These are phyloP conservation scores for Diaperis boleti DNA, from an alignment of 2,888 invertebrate species.

Conservation along the genomic window DNA sequence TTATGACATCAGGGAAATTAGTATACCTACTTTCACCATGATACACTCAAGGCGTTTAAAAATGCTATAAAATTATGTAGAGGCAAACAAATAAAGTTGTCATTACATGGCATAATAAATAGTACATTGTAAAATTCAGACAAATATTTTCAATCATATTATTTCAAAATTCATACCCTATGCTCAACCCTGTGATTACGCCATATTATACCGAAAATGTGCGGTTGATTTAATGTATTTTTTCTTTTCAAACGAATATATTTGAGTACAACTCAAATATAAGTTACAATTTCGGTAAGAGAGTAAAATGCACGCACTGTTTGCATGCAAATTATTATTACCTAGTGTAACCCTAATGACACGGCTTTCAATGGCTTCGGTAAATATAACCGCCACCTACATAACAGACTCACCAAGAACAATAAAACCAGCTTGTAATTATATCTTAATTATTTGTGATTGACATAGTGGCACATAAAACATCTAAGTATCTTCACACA, in stretches of 20 bases:
- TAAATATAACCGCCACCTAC: conserved; percentile 11
- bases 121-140: too few relatives aligned
- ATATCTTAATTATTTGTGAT: conserved; percentile 18
- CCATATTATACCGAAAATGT: not conserved
- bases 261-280: conserved; percentile 6
- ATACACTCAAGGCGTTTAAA: too few relatives aligned
- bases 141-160: too few relatives aligned
- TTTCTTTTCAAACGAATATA: conserved; percentile 2
- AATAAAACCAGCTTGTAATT: conserved; percentile 10
- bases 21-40: too few relatives aligned
- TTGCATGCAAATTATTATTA: conserved; percentile 25
- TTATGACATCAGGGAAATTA: too few relatives aligned
- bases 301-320: conserved; percentile 20
- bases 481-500: conserved; percentile 5
- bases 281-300: conserved; percentile 21
- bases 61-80: too few relatives aligned
- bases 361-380: conserved; percentile 13
- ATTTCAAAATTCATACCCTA: not conserved
- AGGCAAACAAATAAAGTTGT: too few relatives aligned
- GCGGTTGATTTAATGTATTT: not conserved
- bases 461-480: conserved; percentile 9
- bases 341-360: conserved; percentile 11
- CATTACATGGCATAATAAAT: too few relatives aligned
- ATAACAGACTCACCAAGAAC: conserved; percentile 1
- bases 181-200: not conserved